Evolutionary conservation across 2,113 vertebrate species (phyloP).

Genomic region (Trematocara macrostoma): DNA sequence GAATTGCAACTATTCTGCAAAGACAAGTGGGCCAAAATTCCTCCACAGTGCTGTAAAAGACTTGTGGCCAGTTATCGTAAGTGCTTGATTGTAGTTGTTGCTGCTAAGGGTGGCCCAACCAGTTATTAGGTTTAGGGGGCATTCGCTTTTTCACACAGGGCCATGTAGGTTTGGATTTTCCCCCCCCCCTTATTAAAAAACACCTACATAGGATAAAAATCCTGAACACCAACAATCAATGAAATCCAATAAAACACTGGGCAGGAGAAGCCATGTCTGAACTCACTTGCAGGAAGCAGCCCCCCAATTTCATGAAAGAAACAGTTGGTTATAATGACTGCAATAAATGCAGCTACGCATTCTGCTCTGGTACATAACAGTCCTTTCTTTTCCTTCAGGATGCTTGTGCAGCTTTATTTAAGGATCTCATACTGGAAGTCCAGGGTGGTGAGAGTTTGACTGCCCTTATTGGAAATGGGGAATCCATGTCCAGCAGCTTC

Average conservation of each 20-base stretch:
- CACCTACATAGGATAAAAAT: not conserved
- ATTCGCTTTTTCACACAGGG: not conserved
- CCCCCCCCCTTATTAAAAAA: not conserved
- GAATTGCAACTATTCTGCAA: not conserved
- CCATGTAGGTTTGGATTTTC: not conserved
- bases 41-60: too few species aligned
- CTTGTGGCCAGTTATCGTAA: not conserved
- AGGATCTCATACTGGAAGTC: constrained; percentile 71
- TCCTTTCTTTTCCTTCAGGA: constrained; percentile 67
- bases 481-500: not conserved
- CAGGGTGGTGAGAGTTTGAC: not conserved
- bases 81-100: not conserved
- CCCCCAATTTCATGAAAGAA: not conserved
- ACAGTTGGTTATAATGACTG: not conserved
- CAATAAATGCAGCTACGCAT: rapidly evolving
- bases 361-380: not conserved
- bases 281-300: not conserved
- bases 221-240: not conserved
- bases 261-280: not conserved
- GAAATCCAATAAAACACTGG: not conserved
- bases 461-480: not conserved
- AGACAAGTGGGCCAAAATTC: not conserved
- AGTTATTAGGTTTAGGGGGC: not conserved
- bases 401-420: constrained; percentile 74
- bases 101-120: not conserved